Conservation (phyloP, 2,113 vertebrate genomes). For the Vidua chalybeata region DNA sequence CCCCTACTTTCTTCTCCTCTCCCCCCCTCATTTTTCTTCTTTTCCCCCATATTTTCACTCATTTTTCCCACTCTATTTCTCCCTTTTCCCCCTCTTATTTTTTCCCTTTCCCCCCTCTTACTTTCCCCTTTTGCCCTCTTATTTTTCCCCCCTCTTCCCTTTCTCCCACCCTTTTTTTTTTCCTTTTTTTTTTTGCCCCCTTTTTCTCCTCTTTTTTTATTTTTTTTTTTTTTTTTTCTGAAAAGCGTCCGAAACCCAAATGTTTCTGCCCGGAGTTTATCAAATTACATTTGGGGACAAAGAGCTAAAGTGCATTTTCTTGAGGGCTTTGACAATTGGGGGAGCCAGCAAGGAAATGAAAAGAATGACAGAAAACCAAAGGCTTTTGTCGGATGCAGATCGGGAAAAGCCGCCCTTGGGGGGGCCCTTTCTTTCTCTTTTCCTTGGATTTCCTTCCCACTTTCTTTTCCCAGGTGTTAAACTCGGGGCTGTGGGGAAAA, state of each 20-base stretch:
- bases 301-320: slow-evolving; percentile 79
- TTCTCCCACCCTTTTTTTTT: not conserved
- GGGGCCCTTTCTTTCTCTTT: not conserved
- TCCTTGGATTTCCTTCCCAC: not conserved
- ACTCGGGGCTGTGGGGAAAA: not conserved
- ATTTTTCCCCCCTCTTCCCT: no score
- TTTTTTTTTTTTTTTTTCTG: not conserved
- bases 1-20: not conserved
- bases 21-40: accelerated
- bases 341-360: slow-evolving; percentile 77
- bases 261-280: slow-evolving; percentile 77
- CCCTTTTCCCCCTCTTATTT: not conserved
- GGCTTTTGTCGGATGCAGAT: slow-evolving; percentile 70
- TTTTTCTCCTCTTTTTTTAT: not conserved
- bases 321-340: slow-evolving; percentile 77
- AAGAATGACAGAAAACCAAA: slow-evolving; percentile 71
- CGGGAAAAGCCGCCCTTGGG: slow-evolving; percentile 33
- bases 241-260: slow-evolving; percentile 75
- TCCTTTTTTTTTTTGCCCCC: no score
- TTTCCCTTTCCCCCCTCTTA: not conserved
- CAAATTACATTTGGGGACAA: slow-evolving; percentile 80
- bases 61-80: not conserved
- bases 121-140: accelerated
- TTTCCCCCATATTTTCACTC: accelerated
- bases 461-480: slow-evolving; percentile 18